Base-by-base conservation (phyloP, 2,113 vertebrate genomes). In the Megaleporinus macrocephalus region DNA sequence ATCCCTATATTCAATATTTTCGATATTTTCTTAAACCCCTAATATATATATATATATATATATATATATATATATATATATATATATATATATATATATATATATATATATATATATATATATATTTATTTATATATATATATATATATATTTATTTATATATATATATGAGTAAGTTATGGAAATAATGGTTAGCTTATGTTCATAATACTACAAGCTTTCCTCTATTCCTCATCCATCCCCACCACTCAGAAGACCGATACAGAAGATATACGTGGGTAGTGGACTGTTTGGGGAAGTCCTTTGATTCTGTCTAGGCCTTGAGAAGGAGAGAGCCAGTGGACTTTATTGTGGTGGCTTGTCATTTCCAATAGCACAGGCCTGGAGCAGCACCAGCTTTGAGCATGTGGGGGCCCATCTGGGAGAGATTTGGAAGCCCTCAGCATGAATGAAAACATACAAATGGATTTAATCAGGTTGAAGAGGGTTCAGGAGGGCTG, bases 381-480 rank as follows among this genome's bases (percentile, higher is more conserved):
- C 72, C 59, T 73, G 53, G 63, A 78, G 62, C 73, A 65, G 73
- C 57, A 53, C 27, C 20, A 18, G 57, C 63, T 82, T 79, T 84
- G 76, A 73, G 76, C 84, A 72, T 73, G 68, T 74, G 73, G 76
- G n/a, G 66, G 78, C 30, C 82, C 82, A 84, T 86, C 79, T 88
- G 86, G 84, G 83, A 88, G 68, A 84, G 79, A 86, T 88, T 88
- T 80, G 68, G 76, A 73, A 84, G 78, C 29, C 24, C 69, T 69
- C 71, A 82, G 76, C 76, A 78, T 79, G 73, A 86, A 82, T 84
- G 80, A 86, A 83, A 86, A 84, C 80, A 82, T 83, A 81, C 83
- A 85, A 88, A 88, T 88, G 83, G 81, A 86, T 83, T 86, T 87
- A 86, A 82, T 85, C 80, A 86, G 75, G 77, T 57, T 82, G 76